Percentiles rank a stretch among this genome's conserved stretches.
These are phyloP conservation scores for Henricia sp. DNA, from an alignment of 53 echinoderm and acorn worm genomes.

Conservation along the genomic window DNA sequence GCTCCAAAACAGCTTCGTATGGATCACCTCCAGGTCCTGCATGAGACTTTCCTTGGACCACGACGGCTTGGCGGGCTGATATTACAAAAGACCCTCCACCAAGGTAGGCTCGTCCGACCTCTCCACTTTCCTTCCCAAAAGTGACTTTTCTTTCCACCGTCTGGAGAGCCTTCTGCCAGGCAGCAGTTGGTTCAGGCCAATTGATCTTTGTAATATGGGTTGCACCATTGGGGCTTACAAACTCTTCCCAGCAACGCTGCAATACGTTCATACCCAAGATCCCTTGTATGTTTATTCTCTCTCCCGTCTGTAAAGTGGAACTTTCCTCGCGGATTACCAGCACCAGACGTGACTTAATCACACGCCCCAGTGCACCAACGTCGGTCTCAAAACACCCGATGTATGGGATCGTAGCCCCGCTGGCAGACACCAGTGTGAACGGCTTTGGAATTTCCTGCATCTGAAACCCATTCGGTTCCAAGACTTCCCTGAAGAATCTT, in stretches of 20 bases:
- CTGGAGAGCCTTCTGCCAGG: slow-evolving; percentile 50
- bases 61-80: too few relatives aligned
- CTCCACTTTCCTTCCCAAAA: slow-evolving; percentile 6
- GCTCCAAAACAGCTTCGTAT: background rate
- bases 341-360: slow-evolving; percentile 27
- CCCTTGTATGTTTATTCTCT: background rate
- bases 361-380: background rate
- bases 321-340: slow-evolving; percentile 26
- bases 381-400: slow-evolving; percentile 55
- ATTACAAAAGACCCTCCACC: background rate
- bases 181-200: slow-evolving; percentile 24
- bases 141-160: slow-evolving; percentile 7
- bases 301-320: background rate
- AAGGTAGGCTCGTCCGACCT: background rate
- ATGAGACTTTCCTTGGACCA: too few relatives aligned
- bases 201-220: slow-evolving; percentile 16
- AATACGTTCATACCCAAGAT: slow-evolving; percentile 57
- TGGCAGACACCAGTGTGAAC: slow-evolving; percentile 47
- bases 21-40: too few relatives aligned
- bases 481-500: too few relatives aligned
- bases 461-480: slow-evolving; percentile 10
- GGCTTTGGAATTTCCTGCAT: background rate
- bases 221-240: background rate
- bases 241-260: slow-evolving; percentile 27
- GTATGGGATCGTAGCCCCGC: slow-evolving; percentile 52